Conservation (phyloP, 2,888 invertebrate species). For the Lucinisca nassula region DNA sequence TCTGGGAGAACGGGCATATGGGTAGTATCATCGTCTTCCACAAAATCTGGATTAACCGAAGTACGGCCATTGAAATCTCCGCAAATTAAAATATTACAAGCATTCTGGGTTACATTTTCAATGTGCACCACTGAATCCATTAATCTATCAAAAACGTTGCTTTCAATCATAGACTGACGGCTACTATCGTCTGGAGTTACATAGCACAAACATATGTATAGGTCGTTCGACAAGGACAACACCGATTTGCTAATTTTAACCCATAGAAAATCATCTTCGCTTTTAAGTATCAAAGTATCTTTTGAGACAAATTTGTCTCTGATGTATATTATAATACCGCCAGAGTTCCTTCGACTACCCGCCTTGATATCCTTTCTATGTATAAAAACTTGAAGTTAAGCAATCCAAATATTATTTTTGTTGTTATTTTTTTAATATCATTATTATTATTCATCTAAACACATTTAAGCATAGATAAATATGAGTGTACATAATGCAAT, state of each 20-base stretch:
- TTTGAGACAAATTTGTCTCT: neutral
- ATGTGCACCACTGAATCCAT: neutral
- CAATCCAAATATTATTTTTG: no score
- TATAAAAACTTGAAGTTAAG: no score
- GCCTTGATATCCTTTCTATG: neutral
- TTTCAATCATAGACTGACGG: neutral
- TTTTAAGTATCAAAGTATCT: neutral
- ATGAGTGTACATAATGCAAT: no score
- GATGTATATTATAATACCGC: neutral
- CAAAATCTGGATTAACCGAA: no score
- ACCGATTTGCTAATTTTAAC: no score
- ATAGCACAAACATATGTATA: neutral
- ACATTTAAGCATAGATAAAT: no score
- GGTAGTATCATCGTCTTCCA: no score
- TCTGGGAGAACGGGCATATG: no score
- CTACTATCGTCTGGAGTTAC: neutral
- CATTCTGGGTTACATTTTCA: neutral
- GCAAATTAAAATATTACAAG: no score
- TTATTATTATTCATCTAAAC: no score
- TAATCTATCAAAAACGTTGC: neutral
- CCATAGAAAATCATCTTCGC: neutral
- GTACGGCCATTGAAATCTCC: no score
- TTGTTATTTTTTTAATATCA: no score
- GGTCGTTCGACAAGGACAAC: neutral
- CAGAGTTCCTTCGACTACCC: neutral